phyloP scores from a whole-genome alignment of 2,797 vertebrate genomes.

The Siniperca undulata region DNA sequence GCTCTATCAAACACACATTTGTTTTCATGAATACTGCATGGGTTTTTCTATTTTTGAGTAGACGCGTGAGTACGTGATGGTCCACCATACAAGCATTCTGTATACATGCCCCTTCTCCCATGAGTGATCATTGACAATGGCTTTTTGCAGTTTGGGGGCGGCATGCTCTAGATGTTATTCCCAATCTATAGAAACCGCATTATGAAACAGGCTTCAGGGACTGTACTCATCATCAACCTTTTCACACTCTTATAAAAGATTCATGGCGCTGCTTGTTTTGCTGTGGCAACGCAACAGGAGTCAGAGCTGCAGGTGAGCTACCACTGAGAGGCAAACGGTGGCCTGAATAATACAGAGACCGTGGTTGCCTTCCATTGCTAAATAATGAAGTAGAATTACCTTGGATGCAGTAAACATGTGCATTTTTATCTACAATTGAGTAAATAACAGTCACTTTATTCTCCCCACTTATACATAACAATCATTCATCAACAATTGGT shows the following conservation, averaged over 20 bases:
- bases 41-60: background rate
- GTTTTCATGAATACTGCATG: background rate
- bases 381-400: slow-evolving; percentile 41
- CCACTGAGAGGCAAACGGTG: slow-evolving; percentile 58
- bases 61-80: background rate
- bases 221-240: slow-evolving; percentile 70
- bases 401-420: background rate
- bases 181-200: slow-evolving; percentile 59
- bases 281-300: slow-evolving; percentile 70
- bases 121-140: slow-evolving; percentile 32
- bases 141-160: slow-evolving; percentile 20
- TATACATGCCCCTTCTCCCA: background rate
- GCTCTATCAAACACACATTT: slow-evolving; percentile 2
- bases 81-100: background rate
- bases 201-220: slow-evolving; percentile 71
- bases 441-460: slow-evolving; percentile 3
- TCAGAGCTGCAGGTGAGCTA: slow-evolving; percentile 63
- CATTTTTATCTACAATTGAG: slow-evolving; percentile 14
- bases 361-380: slow-evolving; percentile 20
- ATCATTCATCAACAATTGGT: background rate
- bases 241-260: slow-evolving; percentile 79
- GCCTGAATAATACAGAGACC: slow-evolving; percentile 63
- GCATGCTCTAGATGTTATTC: slow-evolving; percentile 46
- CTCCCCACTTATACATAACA: background rate
- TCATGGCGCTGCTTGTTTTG: slow-evolving; percentile 77